These are phyloP conservation scores for Climacteris rufus DNA, from an alignment of 2,113 vertebrate genomes.

Conservation along the genomic window DNA sequence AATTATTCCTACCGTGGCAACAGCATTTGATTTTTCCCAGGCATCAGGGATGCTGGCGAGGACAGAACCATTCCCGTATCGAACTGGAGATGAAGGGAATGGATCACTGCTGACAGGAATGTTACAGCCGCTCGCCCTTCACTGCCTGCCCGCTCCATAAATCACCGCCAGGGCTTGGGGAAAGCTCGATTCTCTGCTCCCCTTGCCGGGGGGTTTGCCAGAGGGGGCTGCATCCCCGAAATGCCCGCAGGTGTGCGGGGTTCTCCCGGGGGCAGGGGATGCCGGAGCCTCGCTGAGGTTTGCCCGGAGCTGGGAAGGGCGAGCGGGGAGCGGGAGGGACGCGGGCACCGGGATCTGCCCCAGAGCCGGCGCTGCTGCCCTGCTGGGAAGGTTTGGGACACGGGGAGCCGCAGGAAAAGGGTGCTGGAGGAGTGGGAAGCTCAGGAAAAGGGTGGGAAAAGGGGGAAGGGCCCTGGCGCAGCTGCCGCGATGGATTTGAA, in stretches of 20 bases:
- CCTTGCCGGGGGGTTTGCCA: not conserved
- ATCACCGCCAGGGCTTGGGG: not conserved
- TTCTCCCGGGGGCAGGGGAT: not conserved
- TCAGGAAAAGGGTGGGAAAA: not conserved
- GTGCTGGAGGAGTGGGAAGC: not conserved
- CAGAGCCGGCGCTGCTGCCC: no score
- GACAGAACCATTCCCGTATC: not conserved
- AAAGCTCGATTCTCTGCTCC: not conserved
- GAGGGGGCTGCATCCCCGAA: fast-evolving
- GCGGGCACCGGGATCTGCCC: no score
- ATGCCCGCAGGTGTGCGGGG: not conserved
- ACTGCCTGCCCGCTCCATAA: not conserved
- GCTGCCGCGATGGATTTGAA: not conserved
- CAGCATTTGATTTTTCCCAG: not conserved
- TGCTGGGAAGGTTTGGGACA: not conserved
- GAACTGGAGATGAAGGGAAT: not conserved
- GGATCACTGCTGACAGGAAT: not conserved
- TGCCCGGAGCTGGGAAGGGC: not conserved
- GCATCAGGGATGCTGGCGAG: not conserved
- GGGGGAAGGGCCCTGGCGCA: fast-evolving
- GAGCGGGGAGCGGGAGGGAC: not conserved
- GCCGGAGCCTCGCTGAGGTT: not conserved
- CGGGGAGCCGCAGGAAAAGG: not conserved
- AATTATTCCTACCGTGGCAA: not conserved
- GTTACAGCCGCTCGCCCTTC: not conserved